Percentiles rank a stretch among this genome's conserved stretches.
These are phyloP conservation scores for silkworm (Bombyx mori) DNA, from an alignment of 1,140 invertebrate species.

Conservation along the genomic window ASM3026992v2 NC_085117.1:13204001-13204500, in stretches of 20 bases:
- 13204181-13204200: conserved; percentile 91
- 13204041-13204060: too few relatives aligned
- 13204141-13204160: conserved; percentile 39
- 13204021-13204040: too few relatives aligned
- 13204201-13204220: conserved; percentile 89
- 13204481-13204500: conserved; percentile 67
- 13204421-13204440: conserved; percentile 64
- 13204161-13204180: conserved; percentile 81
- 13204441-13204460: conserved; percentile 50
- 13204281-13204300: conserved; percentile 53
- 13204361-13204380: conserved; percentile 57
- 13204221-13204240: conserved; percentile 77
- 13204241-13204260: conserved; percentile 53
- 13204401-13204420: conserved; percentile 68
- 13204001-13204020: too few relatives aligned
- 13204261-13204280: conserved; percentile 49
- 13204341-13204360: conserved; percentile 57
- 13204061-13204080: too few relatives aligned
- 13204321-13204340: conserved; percentile 70
- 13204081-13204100: too few relatives aligned
- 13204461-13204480: conserved; percentile 65
- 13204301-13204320: conserved; percentile 71
- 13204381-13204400: conserved; percentile 54
- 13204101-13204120: too few relatives aligned
- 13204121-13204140: not conserved